Base-by-base conservation (phyloP, 2,888 invertebrate species). In the Shargacucullia verbasci region DNA sequence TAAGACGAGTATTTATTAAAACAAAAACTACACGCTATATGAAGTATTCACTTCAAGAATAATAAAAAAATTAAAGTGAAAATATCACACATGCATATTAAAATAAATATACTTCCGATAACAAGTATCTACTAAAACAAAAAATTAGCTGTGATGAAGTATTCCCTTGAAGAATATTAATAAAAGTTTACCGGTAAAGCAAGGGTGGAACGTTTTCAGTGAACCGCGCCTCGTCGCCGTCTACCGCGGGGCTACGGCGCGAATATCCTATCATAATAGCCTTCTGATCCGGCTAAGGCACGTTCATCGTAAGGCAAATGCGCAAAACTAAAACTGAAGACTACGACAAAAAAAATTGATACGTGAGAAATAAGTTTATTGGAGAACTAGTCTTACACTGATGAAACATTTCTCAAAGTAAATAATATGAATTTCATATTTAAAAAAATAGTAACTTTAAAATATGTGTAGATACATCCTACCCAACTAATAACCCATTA, bases 241-340 rank as follows among this genome's bases (percentile, higher is more conserved):
- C 84, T 80, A 82, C 80, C 79, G 82, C 68, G 70, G 80, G 82
- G 85, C 87, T 87, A 85, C 84, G 74, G 81, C 78, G 80, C 79
- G 76, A 84, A 80, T 76, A 80, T 76, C 79, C 76, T 79, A 85
- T 86, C 83, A 84, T 87, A 85, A 85, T 84, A 88, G 81, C 83
- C 81, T 81, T 79, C 76, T 77, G 79, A 78, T 76, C 75, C 66
- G 49, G 59, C 72, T 72, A 82, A 71, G 82, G 77, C 82, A 71
- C 78, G 81, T 80, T 65, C 80, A 81, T 76, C 71, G 75, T 74
- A 64, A 55, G 59, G 50, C 56, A 68, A 56, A 59, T 38, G 55
- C 54, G 54, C 49, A 58, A 69, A 57, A 66, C 43, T 61, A 13
- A 35, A 35, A 35, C 7, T 33, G n/a, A 8, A 33, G 10, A 1